A percentile compares a stretch with the other conserved stretches of the same genome.
phyloP scores from a whole-genome alignment of 92 coral and sea anemone species.

The Montipora capitata region DNA sequence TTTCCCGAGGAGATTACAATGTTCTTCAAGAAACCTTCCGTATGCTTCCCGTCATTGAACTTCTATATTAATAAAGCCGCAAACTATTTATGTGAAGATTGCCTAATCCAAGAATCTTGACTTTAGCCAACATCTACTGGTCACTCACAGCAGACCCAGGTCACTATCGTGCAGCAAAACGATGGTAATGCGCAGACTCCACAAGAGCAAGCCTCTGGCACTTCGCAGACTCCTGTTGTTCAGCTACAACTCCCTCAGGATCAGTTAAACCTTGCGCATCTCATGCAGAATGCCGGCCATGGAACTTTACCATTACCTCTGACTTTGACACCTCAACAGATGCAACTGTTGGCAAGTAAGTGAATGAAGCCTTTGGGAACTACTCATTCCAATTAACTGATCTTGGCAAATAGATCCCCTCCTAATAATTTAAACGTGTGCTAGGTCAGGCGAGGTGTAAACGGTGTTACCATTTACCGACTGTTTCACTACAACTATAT shows the following conservation, averaged over 20 bases:
- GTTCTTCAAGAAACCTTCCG: too few species aligned
- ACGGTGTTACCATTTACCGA: too few species aligned
- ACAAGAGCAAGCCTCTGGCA: constrained; percentile 67
- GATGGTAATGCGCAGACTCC: constrained; percentile 68
- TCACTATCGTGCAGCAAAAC: constrained; percentile 43
- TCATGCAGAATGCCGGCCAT: constrained; percentile 72
- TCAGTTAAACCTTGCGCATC: constrained; percentile 75
- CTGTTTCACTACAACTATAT: background rate
- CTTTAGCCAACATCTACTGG: constrained; percentile 29
- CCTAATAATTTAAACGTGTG: too few species aligned
- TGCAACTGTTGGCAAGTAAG: constrained; percentile 71
- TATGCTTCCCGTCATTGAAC: too few species aligned
- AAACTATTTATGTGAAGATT: too few species aligned
- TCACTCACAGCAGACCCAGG: constrained; percentile 32
- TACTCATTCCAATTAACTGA: too few species aligned
- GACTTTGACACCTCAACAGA: constrained; percentile 28
- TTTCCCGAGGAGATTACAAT: too few species aligned
- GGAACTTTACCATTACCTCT: constrained; percentile 38
- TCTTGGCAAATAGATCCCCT: too few species aligned
- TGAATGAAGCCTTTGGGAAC: background rate
- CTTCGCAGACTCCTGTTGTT: constrained; percentile 74
- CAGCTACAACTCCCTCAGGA: constrained; percentile 81
- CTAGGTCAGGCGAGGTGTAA: too few species aligned
- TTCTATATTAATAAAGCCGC: too few species aligned
- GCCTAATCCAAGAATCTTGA: background rate